Evolutionary conservation across 2,888 invertebrate species (phyloP), one percentile per base, ranked within the genome.

Genomic region (Spodoptera exigua): DNA sequence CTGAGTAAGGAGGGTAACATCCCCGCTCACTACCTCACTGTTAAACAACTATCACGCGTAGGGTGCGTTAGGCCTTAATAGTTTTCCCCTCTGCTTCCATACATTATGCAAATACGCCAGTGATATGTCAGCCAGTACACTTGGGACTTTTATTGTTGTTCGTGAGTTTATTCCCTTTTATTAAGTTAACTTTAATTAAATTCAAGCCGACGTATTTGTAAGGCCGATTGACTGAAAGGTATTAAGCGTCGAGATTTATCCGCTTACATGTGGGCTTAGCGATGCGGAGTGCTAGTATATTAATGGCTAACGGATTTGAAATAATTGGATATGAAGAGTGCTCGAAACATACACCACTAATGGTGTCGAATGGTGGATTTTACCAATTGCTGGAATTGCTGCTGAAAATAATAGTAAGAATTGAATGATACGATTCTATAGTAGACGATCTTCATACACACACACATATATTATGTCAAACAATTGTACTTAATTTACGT

Each of bases 141-240:
- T 91, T 84, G 93, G 93, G 93, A 92, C 88, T 89, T 91, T 92
- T 92, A 93, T 92, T 92, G 92, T 93, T 89, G 89, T 90, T 89
- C 88, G 85, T 88, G 87, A 88, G 91, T 91, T 89, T 91, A 92
- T 91, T 91, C 91, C 90, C 89, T 92, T 91, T 89, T 92, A 93
- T 93, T 89, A 90, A 93, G 92, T 93, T 91, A 91, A 89, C 89
- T 94, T 93, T 94, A 93, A 94, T 94, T 94, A 94, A 94, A 94
- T 93, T 92, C 86, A 85, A 91, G 90, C 88, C 82, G 82, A 82
- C 88, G 88, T 87, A 92, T 92, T 93, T 92, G 92, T 92, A 83
- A 86, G 87, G 84, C 84, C 89, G 90, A 91, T 92, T 93, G 92
- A 90, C 89, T 91, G 87, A 89, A 86, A 86, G 89, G 89, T 85